phyloP scores from a whole-genome alignment of 2,113 vertebrate species.

The Dolichallabes microphthalmus region DNA sequence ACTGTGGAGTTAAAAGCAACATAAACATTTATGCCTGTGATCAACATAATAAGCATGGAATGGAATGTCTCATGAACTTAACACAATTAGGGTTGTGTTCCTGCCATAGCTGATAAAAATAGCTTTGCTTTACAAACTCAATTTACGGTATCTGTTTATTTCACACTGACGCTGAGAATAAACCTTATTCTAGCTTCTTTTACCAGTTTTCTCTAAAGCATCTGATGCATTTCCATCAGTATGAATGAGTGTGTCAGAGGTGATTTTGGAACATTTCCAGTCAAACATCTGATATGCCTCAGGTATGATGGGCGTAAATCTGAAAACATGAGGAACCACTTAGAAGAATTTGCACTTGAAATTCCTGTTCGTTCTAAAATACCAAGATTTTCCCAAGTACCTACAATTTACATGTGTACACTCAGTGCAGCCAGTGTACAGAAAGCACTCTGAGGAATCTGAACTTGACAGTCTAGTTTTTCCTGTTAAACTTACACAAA shows the following conservation, averaged over 20 bases:
- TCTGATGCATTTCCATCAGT: background rate
- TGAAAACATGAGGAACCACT: background rate
- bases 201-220: background rate
- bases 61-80: background rate
- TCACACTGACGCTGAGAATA: too few species aligned
- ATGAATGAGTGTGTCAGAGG: background rate
- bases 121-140: background rate
- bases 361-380: conserved; percentile 12
- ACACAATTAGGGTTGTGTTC: background rate
- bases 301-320: background rate
- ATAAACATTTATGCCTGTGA: background rate
- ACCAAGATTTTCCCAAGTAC: background rate
- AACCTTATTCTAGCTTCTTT: background rate
- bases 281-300: background rate
- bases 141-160: too few species aligned
- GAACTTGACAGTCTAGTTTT: conserved; percentile 9
- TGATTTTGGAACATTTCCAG: background rate
- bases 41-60: background rate
- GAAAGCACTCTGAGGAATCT: background rate
- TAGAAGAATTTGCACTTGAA: conserved; percentile 24
- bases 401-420: background rate
- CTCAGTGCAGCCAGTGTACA: background rate
- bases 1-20: background rate
- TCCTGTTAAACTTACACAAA: conserved; percentile 78
- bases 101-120: background rate